These are phyloP conservation scores for Patella caerulea DNA, from an alignment of 2,888 invertebrate species.

Conservation along the genomic window DNA sequence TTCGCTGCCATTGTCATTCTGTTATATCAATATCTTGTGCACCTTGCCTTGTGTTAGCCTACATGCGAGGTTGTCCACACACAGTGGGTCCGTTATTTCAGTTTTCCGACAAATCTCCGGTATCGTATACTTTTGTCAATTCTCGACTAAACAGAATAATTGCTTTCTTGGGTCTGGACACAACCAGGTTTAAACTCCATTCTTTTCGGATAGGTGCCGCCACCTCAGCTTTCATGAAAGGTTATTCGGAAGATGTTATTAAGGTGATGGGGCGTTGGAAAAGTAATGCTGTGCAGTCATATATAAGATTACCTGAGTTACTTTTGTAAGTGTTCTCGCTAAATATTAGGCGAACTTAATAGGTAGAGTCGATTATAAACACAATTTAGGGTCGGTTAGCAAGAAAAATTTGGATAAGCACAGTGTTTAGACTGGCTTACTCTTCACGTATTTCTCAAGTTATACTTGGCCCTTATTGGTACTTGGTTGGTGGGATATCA, in stretches of 20 bases:
- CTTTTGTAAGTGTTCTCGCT: too few species aligned
- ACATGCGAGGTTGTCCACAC: neutral
- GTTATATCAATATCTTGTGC: neutral
- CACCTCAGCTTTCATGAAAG: neutral
- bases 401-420: too few species aligned
- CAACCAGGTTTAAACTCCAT: neutral
- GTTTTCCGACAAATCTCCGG: neutral
- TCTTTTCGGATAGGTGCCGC: constrained; percentile 5
- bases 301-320: neutral
- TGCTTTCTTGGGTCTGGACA: neutral
- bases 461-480: too few species aligned
- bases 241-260: neutral
- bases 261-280: neutral
- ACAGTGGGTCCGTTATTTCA: neutral
- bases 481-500: too few species aligned
- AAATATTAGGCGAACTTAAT: too few species aligned
- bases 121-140: constrained; percentile 1
- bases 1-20: neutral
- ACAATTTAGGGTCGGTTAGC: too few species aligned
- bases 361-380: too few species aligned
- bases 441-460: too few species aligned
- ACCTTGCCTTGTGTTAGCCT: neutral
- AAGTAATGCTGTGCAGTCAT: constrained; percentile 7
- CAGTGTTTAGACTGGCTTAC: too few species aligned
- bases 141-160: neutral